Base-by-base conservation (phyloP, 2,888 invertebrate genomes). In the Scaptodrosophila latifasciaeformis region DNA sequence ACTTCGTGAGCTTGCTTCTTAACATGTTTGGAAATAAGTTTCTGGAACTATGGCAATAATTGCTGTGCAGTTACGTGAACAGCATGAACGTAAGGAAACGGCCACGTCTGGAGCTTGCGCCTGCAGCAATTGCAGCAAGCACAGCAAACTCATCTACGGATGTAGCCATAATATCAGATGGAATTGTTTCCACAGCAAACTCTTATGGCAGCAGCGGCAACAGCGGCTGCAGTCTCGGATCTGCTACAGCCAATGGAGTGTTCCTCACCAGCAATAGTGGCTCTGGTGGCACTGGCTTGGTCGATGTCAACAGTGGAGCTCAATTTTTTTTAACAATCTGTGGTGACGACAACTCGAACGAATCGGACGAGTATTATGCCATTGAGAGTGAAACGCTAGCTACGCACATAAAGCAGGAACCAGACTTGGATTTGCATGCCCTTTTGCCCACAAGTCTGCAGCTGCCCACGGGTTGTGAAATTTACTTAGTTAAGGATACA, bases 391-490 rank as follows among this genome's bases (percentile, higher is more conserved):
- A 51, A 5, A 31, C 64, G 13, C 12, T 49, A 12, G 24, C 39
- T 9, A 27, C 60, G 27, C 60, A 62, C 55, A 76, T 81, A 13
- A 84, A 83, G 19, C 79, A 82, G 59, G 84, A 84, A 46, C 78
- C 81, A 15, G 76, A 79, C 15, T 17, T 77, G 54, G 78, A 80
- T 56, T 68, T 79, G 30, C 69, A 77, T 18, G 57, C 70, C 0
- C 47, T 74, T 30, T 50, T 82, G 62, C 72, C 84, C n/a, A 69
- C 68, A 42, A 74, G 63, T 42, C 60, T 81, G 51, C 80, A 82
- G 65, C 60, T 85, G 53, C 76, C 83, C 44, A 81, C 70, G 4
- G 82, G 84, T 65, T 83, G 84, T 79, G 84, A 83, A 65, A 78
- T 84, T 15, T 85, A 82, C 65, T 61, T 84, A 60, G 74, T 85